A percentile compares a stretch with the other conserved stretches of the same genome.
Evolutionary conservation across 37 sponge, comb jelly and placozoan genomes (phyloP).

Genomic region (Lycopodina hypogea): DNA sequence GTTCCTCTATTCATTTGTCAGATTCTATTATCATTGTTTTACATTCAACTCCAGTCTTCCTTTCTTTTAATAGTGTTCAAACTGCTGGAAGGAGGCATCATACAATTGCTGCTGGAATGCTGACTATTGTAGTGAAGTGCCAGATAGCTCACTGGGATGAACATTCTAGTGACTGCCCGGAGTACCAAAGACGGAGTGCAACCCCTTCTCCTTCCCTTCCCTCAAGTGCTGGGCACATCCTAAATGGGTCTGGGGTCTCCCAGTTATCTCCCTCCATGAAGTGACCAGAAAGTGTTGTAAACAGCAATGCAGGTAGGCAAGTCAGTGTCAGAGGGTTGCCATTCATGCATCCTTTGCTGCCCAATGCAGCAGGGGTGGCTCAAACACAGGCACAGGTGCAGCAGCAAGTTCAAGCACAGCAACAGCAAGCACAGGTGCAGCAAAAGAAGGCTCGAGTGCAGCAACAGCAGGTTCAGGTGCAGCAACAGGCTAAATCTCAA

Average conservation of each 20-base stretch:
- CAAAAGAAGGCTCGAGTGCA: neutral
- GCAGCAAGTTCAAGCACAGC: too few relatives aligned
- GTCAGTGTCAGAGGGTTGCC: neutral
- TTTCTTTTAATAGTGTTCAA: constrained; percentile 65
- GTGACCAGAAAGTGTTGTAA: neutral
- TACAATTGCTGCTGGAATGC: constrained; percentile 97
- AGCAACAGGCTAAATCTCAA: constrained; percentile 6
- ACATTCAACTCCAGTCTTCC: too few relatives aligned
- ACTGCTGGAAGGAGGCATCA: constrained; percentile 84
- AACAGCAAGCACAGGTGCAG: too few relatives aligned
- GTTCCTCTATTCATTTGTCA: too few relatives aligned
- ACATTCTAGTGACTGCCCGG: constrained; percentile 77
- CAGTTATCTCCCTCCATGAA: neutral
- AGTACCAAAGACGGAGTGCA: constrained; percentile 18
- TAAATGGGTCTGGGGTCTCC: neutral
- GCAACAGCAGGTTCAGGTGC: neutral
- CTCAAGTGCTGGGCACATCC: neutral
- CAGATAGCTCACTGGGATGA: constrained; percentile 91
- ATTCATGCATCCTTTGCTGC: neutral
- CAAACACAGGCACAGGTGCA: constrained; percentile 13
- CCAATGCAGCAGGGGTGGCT: constrained; percentile 7
- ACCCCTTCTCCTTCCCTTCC: constrained; percentile 14
- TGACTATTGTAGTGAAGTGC: constrained; percentile 91
- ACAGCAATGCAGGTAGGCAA: neutral
- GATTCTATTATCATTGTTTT: too few relatives aligned